Evolutionary conservation across 1,140 invertebrate genomes (phyloP).

Genomic region (Psilanteris sp.): DNA sequence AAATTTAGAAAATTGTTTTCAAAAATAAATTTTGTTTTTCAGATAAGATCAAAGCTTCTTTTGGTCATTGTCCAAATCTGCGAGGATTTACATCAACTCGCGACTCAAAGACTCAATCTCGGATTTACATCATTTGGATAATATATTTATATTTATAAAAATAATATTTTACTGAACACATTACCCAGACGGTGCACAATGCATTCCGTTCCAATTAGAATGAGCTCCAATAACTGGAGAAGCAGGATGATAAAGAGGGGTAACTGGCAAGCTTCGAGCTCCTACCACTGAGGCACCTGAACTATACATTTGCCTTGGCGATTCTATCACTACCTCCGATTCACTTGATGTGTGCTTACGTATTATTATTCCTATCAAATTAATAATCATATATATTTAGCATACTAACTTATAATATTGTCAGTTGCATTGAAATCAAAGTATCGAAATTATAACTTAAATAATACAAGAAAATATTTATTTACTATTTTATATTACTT

Average conservation of each 20-base stretch:
- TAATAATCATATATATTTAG: not conserved
- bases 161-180: too few species aligned
- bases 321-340: constrained; percentile 71
- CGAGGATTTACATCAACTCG: constrained; percentile 74
- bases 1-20: not conserved
- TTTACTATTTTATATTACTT: too few species aligned
- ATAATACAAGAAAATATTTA: too few species aligned
- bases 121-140: constrained; percentile 69
- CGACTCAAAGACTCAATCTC: constrained; percentile 78
- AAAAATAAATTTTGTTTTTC: constrained; percentile 50
- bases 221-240: constrained; percentile 73
- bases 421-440: too few species aligned
- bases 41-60: constrained; percentile 79
- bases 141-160: too few species aligned
- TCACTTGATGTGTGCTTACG: constrained; percentile 72
- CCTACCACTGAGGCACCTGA: constrained; percentile 70
- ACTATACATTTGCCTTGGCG: constrained; percentile 76
- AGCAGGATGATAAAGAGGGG: constrained; percentile 75
- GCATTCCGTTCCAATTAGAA: constrained; percentile 72
- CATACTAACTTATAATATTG: too few species aligned
- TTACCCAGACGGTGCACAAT: constrained; percentile 73
- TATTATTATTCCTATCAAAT: constrained; percentile 64
- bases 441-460: too few species aligned
- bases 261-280: constrained; percentile 74
- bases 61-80: constrained; percentile 71